Percentiles rank a stretch among this genome's conserved stretches.
Conservation (phyloP, 2,888 invertebrate species). For the Byasa hedistus region DNA sequence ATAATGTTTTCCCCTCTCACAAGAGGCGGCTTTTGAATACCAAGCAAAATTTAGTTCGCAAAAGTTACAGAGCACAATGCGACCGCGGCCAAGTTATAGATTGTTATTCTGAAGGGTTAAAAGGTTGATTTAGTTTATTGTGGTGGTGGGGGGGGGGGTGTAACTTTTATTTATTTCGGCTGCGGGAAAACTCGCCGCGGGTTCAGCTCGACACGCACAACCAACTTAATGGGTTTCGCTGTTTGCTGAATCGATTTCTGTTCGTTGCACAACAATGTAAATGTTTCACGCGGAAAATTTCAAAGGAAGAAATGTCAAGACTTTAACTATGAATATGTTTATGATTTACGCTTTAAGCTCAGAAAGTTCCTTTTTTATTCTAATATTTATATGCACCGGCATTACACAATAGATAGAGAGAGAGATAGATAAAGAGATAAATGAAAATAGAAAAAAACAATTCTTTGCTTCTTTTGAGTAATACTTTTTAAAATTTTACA, state of each 20-base stretch:
- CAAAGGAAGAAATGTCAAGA: too few species aligned
- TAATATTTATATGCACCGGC: too few species aligned
- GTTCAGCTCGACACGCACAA: conserved; percentile 22
- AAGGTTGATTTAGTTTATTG: conserved; percentile 39
- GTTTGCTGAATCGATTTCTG: background rate
- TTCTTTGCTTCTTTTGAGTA: too few species aligned
- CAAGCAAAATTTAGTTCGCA: conserved; percentile 72
- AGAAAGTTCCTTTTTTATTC: too few species aligned
- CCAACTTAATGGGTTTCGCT: conserved; percentile 16
- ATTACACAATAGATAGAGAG: too few species aligned
- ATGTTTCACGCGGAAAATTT: too few species aligned
- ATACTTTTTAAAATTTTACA: too few species aligned
- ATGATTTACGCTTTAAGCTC: too few species aligned
- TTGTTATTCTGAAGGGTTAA: conserved; percentile 69
- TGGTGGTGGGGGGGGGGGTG: conserved; percentile 4
- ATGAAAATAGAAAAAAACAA: too few species aligned
- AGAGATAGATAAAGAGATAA: too few species aligned
- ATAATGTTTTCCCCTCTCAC: conserved; percentile 68
- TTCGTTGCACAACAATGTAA: too few species aligned
- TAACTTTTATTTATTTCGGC: conserved; percentile 35
- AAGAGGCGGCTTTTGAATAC: conserved; percentile 63
- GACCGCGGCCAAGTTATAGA: conserved; percentile 67
- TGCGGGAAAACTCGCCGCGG: conserved; percentile 11
- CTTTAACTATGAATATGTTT: too few species aligned
- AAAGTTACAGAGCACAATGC: conserved; percentile 59